Percentiles rank a stretch among this genome's conserved stretches.
Conservation (phyloP, 2,797 vertebrate genomes). For the Rhinophrynus dorsalis region DNA sequence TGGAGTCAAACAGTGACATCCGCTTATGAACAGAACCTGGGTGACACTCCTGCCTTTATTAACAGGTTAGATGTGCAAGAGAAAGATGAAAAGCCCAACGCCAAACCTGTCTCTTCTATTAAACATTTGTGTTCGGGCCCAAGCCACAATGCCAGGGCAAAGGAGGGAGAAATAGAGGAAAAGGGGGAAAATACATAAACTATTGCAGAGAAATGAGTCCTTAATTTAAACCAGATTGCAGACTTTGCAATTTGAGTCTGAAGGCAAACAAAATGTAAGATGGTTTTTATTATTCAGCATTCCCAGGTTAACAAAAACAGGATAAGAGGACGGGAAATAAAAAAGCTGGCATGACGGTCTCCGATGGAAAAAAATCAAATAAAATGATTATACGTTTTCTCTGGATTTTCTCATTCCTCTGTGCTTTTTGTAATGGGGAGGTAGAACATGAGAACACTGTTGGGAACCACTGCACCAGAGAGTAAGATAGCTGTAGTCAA, state of each 20-base stretch:
- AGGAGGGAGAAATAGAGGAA: background rate
- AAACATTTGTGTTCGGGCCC: background rate
- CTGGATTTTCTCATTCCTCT: background rate
- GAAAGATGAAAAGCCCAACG: background rate
- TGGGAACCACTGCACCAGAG: too few species aligned
- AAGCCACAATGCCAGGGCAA: slow-evolving; percentile 1
- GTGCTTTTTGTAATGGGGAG: background rate
- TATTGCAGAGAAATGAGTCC: slow-evolving; percentile 36
- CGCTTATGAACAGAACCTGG: too few species aligned
- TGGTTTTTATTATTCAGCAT: slow-evolving; percentile 48
- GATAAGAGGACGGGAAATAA: slow-evolving; percentile 33
- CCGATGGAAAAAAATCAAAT: background rate
- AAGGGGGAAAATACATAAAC: slow-evolving; percentile 19
- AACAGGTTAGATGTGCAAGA: too few species aligned
- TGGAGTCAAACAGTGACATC: too few species aligned
- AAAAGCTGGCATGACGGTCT: slow-evolving; percentile 21
- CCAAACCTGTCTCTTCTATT: background rate
- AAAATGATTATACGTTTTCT: slow-evolving; percentile 15
- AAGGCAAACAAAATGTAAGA: slow-evolving; percentile 46
- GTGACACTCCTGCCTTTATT: too few species aligned
- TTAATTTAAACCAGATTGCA: slow-evolving; percentile 43
- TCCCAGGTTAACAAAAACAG: slow-evolving; percentile 50
- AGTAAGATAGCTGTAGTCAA: too few species aligned
- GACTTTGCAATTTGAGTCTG: slow-evolving; percentile 45
- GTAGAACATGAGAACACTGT: background rate